Percentiles rank a stretch among this genome's conserved stretches.
phyloP scores from a whole-genome alignment of 1,140 invertebrate species.

The Gryllus bimaculatus region DNA sequence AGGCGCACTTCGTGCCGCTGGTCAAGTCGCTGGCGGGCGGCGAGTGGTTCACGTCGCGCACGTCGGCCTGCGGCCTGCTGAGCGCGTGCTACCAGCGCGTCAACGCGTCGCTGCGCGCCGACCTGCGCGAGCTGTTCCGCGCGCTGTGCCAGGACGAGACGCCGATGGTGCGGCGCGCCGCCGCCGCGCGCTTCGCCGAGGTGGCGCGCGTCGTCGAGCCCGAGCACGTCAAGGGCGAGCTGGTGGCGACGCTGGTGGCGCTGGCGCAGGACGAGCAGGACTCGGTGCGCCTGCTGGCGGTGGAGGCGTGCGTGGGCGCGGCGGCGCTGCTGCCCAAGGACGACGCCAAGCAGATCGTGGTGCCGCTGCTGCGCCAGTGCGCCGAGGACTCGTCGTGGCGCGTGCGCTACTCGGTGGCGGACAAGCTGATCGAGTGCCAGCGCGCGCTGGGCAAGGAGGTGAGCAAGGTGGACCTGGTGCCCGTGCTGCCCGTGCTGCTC shows the following conservation, averaged over 20 bases:
- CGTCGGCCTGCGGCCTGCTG: conserved; percentile 91
- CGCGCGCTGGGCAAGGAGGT: neutral
- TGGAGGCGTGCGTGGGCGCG: conserved; percentile 95
- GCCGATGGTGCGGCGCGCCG: conserved; percentile 95
- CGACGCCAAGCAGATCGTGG: conserved; percentile 83
- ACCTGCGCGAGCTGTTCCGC: conserved; percentile 80
- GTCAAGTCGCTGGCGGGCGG: conserved; percentile 80
- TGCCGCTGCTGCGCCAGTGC: conserved; percentile 88
- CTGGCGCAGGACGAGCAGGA: conserved; percentile 94
- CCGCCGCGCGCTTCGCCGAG: conserved; percentile 95
- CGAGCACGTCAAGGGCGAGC: conserved; percentile 91
- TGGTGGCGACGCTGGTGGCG: conserved; percentile 94
- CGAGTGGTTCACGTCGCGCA: conserved; percentile 96
- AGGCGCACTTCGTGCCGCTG: conserved; percentile 88
- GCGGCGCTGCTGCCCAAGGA: conserved; percentile 76
- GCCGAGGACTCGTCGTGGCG: conserved; percentile 93
- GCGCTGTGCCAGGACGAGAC: conserved; percentile 97
- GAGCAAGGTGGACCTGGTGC: neutral
- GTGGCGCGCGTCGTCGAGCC: conserved; percentile 96
- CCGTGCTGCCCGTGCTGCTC: neutral
- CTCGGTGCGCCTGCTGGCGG: conserved; percentile 93
- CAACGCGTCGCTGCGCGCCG: conserved; percentile 40
- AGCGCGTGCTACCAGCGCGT: conserved; percentile 58
- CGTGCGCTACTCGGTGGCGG: conserved; percentile 96
- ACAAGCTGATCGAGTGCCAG: conserved; percentile 69